Base-by-base conservation (phyloP, 2,113 vertebrate species). In the Psettodes erumei region DNA sequence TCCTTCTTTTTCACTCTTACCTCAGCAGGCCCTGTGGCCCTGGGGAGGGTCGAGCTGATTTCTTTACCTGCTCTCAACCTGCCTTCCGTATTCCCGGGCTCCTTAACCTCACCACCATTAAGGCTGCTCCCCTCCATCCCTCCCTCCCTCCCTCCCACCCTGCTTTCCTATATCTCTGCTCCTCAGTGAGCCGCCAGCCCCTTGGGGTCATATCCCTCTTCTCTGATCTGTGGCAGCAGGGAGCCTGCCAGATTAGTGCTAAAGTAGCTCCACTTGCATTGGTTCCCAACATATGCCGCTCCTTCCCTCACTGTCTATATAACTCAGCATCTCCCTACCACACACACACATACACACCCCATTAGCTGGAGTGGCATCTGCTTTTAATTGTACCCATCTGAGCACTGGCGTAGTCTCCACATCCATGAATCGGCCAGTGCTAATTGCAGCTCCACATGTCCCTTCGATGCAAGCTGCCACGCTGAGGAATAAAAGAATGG, bases 301-400 rank as follows among this genome's bases (percentile, higher is more conserved):
- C 40, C 33, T 16, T 51, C 61, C 35, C 38, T 23, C 4, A 15
- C 45, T 56, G 63, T 65, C 70, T 68, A 21, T 55, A 48, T 37
- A 77, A 48, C 48, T 47, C 51, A 71, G n/a, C 60, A 45, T 60
- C 60, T 33, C 32, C 23, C n/a, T 15, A 28, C 65, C 53, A 58
- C 84, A 64, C 50, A 35, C 74, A 56, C 43, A 53, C 25, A 62
- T 45, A 50, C 16, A 58, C 18, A 53, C 48, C 47, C 65, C 81
- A 72, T 84, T 81, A 86, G 69, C 78, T 87, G 33, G 58, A 83
- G 77, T 84, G 87, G 83, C 89, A 91, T 91, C 90, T 93, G 88
- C 56, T 88, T 82, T 84, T 90, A 91, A 92, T 85, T 87, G 88
- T 77, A 54, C 80, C 87, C 82, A 89, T 91, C 81, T 89, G 83